Percentiles rank a stretch among this genome's conserved stretches.
phyloP scores from a whole-genome alignment of 2,797 vertebrate genomes.

The Leptoclinus maculatus region DNA sequence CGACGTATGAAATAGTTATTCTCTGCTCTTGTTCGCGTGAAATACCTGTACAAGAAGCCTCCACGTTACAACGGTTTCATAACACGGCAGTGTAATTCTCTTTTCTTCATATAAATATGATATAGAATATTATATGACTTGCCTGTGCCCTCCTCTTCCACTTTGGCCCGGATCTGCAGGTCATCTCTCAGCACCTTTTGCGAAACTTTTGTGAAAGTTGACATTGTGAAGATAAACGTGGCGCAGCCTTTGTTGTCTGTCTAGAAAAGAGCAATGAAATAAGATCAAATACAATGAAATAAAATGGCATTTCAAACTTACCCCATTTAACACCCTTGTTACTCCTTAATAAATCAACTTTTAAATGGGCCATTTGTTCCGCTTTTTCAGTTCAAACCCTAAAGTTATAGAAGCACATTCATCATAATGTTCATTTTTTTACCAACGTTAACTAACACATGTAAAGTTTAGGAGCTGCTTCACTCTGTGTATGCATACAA shows the following conservation, averaged over 20 bases:
- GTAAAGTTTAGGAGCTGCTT: neutral
- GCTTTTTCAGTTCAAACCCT: neutral
- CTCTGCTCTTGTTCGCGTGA: neutral
- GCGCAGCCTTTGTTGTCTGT: slow-evolving; percentile 58
- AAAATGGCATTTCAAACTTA: neutral
- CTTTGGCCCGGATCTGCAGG: slow-evolving; percentile 29
- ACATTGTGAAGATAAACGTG: slow-evolving; percentile 48
- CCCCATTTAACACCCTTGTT: neutral
- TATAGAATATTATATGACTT: slow-evolving; percentile 1
- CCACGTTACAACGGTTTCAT: neutral
- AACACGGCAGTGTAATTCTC: neutral
- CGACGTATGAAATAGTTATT: slow-evolving; percentile 30
- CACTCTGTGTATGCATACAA: neutral
- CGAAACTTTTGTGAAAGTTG: slow-evolving; percentile 37
- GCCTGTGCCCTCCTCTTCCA: slow-evolving; percentile 77
- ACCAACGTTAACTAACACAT: neutral
- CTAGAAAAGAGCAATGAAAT: slow-evolving; percentile 32
- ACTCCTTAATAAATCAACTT: neutral
- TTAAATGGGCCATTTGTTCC: too few species aligned
- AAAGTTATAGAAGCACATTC: neutral
- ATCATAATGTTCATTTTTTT: neutral
- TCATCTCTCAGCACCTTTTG: neutral
- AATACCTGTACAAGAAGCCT: slow-evolving; percentile 45
- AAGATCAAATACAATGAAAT: neutral
- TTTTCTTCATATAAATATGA: neutral